Base-by-base conservation (phyloP, 2,113 vertebrate genomes). In the Zosterops pallidus region DNA sequence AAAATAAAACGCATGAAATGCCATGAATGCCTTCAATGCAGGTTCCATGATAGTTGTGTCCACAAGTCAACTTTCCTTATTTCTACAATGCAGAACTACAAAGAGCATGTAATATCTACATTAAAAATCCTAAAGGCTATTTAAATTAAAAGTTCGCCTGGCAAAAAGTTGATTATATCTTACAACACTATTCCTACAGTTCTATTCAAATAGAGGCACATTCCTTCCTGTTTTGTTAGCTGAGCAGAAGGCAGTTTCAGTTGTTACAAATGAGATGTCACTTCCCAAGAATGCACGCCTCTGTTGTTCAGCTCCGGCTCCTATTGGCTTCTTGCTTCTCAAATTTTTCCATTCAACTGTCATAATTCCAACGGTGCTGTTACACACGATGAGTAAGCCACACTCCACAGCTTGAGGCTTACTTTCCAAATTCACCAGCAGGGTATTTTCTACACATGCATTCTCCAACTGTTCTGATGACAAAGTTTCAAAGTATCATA, bases 261-360 rank as follows among this genome's bases (percentile, higher is more conserved):
- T 96, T 92, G 72, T 87, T 70, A 60, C n/a, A 89, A 76, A 46
- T 41, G 76, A 81, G 60, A 44, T 83, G 83, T 97, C 97, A 97
- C 87, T 90, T 76, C 67, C 68, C 81, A 97, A 90, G 94, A 98
- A 97, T 96, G 96, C 79, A 55, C 0, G 53, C 31, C 84, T 91
- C 93, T 59, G 55, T 21, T 71, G 72, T 14, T 85, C 29, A 84
- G 14, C 87, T 84, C 86, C 50, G 64, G 47, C 72, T 83, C 69
- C 77, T 33, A 95, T 83, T 97, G 94, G 81, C 91, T 93, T 89
- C 92, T 79, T 64, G 79, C 7, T 79, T 50, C 62, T 97, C 92
- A 96, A 96, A 49, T 90, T 96, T 95, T 95, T 92, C 94, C 95
- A 89, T 62, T 29, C 52, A 95, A 96, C 85, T 44, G 85, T 49